Evolutionary conservation across 2,888 invertebrate genomes (phyloP).

Genomic region (Lamellibrachia satsuma): DNA sequence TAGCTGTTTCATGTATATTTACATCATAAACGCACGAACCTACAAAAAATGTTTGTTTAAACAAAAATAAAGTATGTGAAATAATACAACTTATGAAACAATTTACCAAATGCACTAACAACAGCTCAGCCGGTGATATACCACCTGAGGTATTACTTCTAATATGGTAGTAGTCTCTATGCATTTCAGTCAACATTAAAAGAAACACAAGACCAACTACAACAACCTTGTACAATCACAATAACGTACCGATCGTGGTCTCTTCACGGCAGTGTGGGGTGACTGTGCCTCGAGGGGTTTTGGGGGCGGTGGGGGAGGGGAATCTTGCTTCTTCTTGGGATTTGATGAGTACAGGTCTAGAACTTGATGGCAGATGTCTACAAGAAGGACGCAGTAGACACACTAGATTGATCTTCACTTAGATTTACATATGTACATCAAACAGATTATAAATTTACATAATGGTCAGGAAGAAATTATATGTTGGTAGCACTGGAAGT

Average conservation of each 20-base stretch:
- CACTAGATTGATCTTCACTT: neutral
- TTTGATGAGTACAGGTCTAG: constrained; percentile 79
- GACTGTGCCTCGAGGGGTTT: constrained; percentile 38
- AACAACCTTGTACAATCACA: neutral
- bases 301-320: constrained; percentile 49
- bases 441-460: neutral
- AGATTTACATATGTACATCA: neutral
- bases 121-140: too few relatives aligned
- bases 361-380: constrained; percentile 92
- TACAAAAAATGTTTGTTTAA: too few relatives aligned
- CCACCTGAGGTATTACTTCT: too few relatives aligned
- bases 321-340: constrained; percentile 44
- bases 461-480: neutral
- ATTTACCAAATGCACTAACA: too few relatives aligned
- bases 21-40: too few relatives aligned
- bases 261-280: constrained; percentile 21
- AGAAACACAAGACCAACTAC: neutral
- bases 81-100: too few relatives aligned
- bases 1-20: too few relatives aligned
- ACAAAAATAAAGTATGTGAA: too few relatives aligned
- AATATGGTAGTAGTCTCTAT: too few relatives aligned
- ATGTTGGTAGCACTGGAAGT: too few relatives aligned
- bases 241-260: constrained; percentile 35
- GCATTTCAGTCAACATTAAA: too few relatives aligned
- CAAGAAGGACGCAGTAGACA: constrained; percentile 40